Evolutionary conservation across 2,797 vertebrate genomes (phyloP).

Genomic region (Gadopsis bispinosus): DNA sequence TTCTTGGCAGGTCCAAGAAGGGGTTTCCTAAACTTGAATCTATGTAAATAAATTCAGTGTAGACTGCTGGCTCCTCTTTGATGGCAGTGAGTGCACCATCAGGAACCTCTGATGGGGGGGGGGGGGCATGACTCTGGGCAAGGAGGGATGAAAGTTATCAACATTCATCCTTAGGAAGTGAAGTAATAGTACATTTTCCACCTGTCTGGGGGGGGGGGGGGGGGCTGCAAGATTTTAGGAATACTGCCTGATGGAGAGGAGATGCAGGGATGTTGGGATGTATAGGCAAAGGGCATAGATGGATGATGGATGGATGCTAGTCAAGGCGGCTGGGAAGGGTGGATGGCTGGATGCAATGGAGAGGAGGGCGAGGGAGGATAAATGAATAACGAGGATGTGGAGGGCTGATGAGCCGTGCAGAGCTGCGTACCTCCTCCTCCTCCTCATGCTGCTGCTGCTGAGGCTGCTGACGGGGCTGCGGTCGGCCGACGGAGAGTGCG

Average conservation of each 20-base stretch:
- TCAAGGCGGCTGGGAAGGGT: constrained; percentile 39
- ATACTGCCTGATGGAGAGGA: constrained; percentile 28
- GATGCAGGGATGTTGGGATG: constrained; percentile 31
- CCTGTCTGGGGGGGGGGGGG: too few species aligned
- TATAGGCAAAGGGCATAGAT: constrained; percentile 15
- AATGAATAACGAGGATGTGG: constrained; percentile 77
- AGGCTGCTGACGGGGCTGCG: constrained; percentile 63
- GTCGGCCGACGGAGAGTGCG: constrained; percentile 57
- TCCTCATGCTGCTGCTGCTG: constrained; percentile 51
- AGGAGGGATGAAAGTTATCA: constrained; percentile 1
- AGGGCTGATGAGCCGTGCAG: constrained; percentile 57
- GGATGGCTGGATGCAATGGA: constrained; percentile 58
- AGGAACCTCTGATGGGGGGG: neutral
- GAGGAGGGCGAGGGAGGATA: constrained; percentile 64
- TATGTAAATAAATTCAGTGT: constrained; percentile 23
- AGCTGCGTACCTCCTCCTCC: constrained; percentile 69
- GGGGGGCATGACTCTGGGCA: neutral
- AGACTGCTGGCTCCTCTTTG: constrained; percentile 32
- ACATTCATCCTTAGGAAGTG: constrained; percentile 5
- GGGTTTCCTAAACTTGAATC: constrained; percentile 48
- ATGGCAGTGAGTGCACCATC: neutral
- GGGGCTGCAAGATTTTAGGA: constrained; percentile 36
- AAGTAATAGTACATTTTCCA: neutral
- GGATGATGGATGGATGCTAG: constrained; percentile 32
- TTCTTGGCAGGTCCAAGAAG: constrained; percentile 51